Base-by-base conservation (phyloP, 2,113 vertebrate species). In the Polyodon spathula region DNA sequence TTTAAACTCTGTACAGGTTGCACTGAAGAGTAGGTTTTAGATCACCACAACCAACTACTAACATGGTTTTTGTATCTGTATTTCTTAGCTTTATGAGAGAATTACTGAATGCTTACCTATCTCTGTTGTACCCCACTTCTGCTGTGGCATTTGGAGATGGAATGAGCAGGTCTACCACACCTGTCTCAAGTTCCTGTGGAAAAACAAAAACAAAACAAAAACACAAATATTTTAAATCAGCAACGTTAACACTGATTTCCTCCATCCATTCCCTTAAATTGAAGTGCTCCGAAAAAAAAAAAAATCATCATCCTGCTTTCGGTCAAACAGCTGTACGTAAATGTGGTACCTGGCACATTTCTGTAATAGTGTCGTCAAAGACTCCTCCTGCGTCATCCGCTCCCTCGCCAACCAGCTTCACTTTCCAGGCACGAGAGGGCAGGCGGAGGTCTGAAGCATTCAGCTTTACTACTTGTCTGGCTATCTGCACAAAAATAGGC, bases 331-430 rank as follows among this genome's bases (percentile, higher is more conserved):
- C 40, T 48, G 5, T 6, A 12, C 6, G 2, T 38, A 3, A 7
- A 38, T 16, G 14, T 27, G 12, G 0, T 73, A 91, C 89, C 88
- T 91, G 89, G 76, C 89, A 92, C 86, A 92, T 92, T 66, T 92
- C 89, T 40, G 89, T 92, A 58, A 92, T 92, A 1, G 89, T 92
- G 74, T 92, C 89, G 68, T 92, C 89, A 63, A 92, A 92, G 52
- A 92, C 89, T n/a, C 89, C 89, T 8, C 89, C 89, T 0, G 89
- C 89, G 6, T 92, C 89, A 67, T 92, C 89, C 3, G 89, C 89
- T 37, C 89, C 89, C 77, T 92, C 89, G 44, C 89, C 89, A 8
- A 91, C 89, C 59, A 92, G 70, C 55, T 92, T 92, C 56, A 92
- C 89, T 61, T 91, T 92, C 89, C 89, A 92, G 5, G 89, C 89